Base-by-base conservation (phyloP, 2,888 invertebrate species). In the Pseudococcus viburni region DNA sequence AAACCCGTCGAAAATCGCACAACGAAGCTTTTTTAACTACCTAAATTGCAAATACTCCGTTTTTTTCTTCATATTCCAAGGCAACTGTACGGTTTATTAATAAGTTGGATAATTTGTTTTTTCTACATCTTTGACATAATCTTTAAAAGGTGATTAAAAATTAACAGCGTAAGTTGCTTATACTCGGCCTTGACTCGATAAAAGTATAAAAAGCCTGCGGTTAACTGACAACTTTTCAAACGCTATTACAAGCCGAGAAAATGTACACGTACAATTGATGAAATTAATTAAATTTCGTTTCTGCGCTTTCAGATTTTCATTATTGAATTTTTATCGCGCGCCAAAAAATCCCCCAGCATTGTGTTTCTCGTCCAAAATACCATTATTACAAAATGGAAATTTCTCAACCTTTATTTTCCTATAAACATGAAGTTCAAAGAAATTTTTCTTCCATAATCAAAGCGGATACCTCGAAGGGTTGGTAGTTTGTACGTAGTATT, bases 161-260 rank as follows among this genome's bases (percentile, higher is more conserved):
- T 55, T 55, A n/a, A 55, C n/a, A 55, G 55, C 55, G 55, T 17
- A 55, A 55, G 55, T 73, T 73, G 26, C 17, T 33, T 26, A 68
- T 15, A 73, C 33, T 73, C 17, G 7, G 33, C 33, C 73, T 73
- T 73, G 73, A 73, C 33, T 73, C 73, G 73, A 33, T 73, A 39
- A 73, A 73, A 73, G 33, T 73, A 73, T 73, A 64, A 64, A 59
- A 64, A 73, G 73, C 73, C 73, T 22, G 64, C 19, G 64, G 64
- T 64, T 22, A 64, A 64, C 73, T 33, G 73, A 73, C 15, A 33
- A 73, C 26, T 73, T 73, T 73, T 73, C 19, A 26, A 73, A 73
- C 73, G 33, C 19, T 11, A 22, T 64, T 64, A 64, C 64, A 64
- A 64, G 8, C 42, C 19, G 59, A 6, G 9, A 22, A 22, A 64